phyloP scores from a whole-genome alignment of 2,888 invertebrate genomes.

The Protophormia terraenovae region DNA sequence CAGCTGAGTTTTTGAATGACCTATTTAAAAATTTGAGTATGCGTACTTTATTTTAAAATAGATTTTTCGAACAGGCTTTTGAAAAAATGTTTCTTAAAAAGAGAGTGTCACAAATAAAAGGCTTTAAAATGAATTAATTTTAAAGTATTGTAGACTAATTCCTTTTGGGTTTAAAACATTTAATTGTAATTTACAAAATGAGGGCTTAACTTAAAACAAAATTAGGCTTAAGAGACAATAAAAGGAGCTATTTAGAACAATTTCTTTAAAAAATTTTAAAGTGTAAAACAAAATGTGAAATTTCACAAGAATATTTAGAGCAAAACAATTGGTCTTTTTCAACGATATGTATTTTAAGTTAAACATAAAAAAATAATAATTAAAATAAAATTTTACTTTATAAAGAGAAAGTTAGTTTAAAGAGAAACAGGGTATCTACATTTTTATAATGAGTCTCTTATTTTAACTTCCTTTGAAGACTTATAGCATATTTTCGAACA shows the following conservation, averaged over 20 bases:
- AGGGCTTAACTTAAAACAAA: background rate
- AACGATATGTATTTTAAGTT: too few relatives aligned
- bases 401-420: too few relatives aligned
- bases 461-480: too few relatives aligned
- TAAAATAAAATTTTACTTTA: too few relatives aligned
- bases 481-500: too few relatives aligned
- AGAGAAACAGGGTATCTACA: too few relatives aligned
- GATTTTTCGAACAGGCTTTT: background rate
- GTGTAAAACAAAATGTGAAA: background rate
- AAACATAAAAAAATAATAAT: too few relatives aligned
- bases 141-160: background rate
- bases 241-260: too few relatives aligned
- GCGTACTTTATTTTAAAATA: background rate
- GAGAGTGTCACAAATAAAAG: conserved; percentile 7
- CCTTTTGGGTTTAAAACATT: background rate
- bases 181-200: background rate
- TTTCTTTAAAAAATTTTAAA: background rate
- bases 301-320: background rate
- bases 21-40: background rate
- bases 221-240: background rate
- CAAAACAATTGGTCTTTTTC: background rate
- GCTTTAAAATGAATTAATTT: background rate
- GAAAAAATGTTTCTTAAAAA: background rate
- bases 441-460: too few relatives aligned
- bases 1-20: background rate